Conservation (phyloP, 1,140 invertebrate genomes). For the Drosophila funebris region DNA sequence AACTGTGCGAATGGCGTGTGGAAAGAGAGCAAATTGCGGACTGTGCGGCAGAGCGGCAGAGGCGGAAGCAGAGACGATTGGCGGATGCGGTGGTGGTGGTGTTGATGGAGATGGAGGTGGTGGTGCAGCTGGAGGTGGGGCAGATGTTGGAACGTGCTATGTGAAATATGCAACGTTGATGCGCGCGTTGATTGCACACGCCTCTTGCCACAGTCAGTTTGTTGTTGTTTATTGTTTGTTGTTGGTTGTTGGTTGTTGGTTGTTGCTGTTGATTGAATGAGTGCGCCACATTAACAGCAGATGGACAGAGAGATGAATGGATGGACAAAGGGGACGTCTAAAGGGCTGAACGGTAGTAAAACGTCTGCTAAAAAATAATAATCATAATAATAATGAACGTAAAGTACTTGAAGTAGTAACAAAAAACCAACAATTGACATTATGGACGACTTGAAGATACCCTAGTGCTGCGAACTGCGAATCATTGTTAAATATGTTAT, state of each 20-base stretch:
- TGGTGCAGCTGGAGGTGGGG: neutral
- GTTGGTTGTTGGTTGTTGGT: conserved; percentile 3
- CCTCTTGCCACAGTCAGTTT: conserved; percentile 29
- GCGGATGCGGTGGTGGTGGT: too few species aligned
- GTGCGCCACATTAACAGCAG: conserved; percentile 62
- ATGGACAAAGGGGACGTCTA: neutral
- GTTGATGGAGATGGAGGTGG: neutral
- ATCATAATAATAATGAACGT: conserved; percentile 60
- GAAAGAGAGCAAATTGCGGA: conserved; percentile 32
- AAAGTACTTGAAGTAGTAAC: conserved; percentile 25
- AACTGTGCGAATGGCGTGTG: conserved; percentile 31
- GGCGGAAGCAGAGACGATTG: neutral
- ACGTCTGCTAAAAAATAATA: conserved; percentile 37
- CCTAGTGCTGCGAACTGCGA: neutral
- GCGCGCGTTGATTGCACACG: conserved; percentile 65
- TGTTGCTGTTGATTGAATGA: conserved; percentile 62
- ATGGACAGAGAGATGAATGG: neutral
- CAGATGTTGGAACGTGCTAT: conserved; percentile 10
- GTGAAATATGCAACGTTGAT: conserved; percentile 65
- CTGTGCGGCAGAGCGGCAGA: neutral
- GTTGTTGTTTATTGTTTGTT: conserved; percentile 21
- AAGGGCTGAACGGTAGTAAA: conserved; percentile 19
- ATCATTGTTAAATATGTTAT: too few species aligned
- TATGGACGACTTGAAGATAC: neutral
- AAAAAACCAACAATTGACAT: neutral